phyloP scores from a whole-genome alignment of 2,113 vertebrate species.

The Sinocyclocheilus maitianheensis region DNA sequence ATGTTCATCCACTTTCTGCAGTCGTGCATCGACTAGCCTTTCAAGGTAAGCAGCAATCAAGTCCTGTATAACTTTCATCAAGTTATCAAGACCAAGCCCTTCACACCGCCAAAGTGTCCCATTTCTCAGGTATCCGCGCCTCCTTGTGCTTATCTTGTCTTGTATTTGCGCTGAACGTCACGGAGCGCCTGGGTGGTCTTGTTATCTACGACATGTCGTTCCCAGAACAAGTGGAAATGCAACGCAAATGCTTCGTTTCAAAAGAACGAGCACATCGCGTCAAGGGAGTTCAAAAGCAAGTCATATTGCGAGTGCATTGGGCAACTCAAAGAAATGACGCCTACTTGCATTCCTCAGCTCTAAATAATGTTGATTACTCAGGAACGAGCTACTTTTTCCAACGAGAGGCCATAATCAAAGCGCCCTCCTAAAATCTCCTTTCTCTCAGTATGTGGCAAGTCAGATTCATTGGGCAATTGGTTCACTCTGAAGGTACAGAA shows the following conservation, averaged over 20 bases:
- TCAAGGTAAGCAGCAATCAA: constrained; percentile 48
- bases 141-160: constrained; percentile 67
- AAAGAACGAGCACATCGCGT: constrained; percentile 43
- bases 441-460: background rate
- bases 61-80: constrained; percentile 57
- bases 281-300: constrained; percentile 28
- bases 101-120: constrained; percentile 63
- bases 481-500: background rate
- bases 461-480: too few species aligned
- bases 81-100: constrained; percentile 56
- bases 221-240: constrained; percentile 70
- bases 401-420: background rate
- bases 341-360: background rate
- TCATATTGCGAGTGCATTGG: background rate
- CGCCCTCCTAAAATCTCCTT: background rate
- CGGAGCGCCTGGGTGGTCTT: constrained; percentile 73
- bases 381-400: background rate
- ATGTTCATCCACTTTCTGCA: constrained; percentile 59
- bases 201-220: constrained; percentile 65
- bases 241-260: constrained; percentile 70
- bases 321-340: background rate
- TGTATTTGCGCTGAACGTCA: constrained; percentile 57
- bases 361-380: background rate
- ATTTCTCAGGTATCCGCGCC: constrained; percentile 56
- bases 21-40: constrained; percentile 55